Conservation (phyloP, 1,140 invertebrate species). For the Lucilia sericata region DNA sequence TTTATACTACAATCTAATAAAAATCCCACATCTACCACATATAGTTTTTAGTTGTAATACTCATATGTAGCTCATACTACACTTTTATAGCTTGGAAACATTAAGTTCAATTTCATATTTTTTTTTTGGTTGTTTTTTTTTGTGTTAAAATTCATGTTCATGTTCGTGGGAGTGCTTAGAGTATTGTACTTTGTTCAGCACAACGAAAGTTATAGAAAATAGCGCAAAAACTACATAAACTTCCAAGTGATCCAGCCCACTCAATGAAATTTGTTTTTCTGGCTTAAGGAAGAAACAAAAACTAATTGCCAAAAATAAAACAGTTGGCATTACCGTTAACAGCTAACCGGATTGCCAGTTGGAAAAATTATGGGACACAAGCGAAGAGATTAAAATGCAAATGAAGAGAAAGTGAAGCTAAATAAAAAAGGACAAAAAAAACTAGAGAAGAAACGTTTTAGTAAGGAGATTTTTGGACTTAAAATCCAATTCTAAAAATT, state of each 20-base stretch:
- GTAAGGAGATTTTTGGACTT: too few species aligned
- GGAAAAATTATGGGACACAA: not conserved
- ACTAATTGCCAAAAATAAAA: slow-evolving; percentile 6
- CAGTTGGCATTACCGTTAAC: not conserved
- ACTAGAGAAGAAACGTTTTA: too few species aligned
- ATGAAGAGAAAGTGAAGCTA: not conserved
- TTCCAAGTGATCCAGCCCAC: slow-evolving; percentile 16
- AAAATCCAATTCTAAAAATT: too few species aligned
- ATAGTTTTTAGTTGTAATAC: not conserved
- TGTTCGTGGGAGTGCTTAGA: slow-evolving; percentile 34
- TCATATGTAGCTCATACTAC: not conserved
- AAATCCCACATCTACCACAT: slow-evolving; percentile 21
- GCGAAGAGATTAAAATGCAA: not conserved
- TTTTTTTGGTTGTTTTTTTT: not conserved
- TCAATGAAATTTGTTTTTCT: slow-evolving; percentile 34
- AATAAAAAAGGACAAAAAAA: too few species aligned
- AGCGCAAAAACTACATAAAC: not conserved
- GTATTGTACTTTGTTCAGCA: slow-evolving; percentile 32
- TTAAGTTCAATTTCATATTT: slow-evolving; percentile 4
- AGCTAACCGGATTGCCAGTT: not conserved
- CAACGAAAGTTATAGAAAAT: slow-evolving; percentile 4
- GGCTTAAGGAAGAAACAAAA: not conserved
- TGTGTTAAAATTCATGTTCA: not conserved
- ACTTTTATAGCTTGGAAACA: not conserved
- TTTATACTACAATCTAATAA: not conserved